phyloP scores from a whole-genome alignment of 2,888 invertebrate genomes.

The Drosophila setosimentum region DNA sequence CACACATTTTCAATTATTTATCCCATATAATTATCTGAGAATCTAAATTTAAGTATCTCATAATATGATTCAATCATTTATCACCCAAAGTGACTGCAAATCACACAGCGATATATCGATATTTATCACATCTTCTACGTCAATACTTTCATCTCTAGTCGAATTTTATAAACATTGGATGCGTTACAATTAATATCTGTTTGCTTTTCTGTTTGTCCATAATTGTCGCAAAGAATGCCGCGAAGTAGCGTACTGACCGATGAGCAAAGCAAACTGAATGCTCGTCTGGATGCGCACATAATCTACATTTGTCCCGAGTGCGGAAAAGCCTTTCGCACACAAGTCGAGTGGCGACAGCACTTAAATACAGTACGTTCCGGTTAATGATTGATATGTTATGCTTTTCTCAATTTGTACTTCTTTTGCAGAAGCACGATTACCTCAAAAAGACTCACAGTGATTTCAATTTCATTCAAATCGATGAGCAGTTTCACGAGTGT shows the following conservation, averaged over 20 bases:
- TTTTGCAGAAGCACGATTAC: constrained; percentile 69
- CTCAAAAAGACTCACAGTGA: constrained; percentile 70
- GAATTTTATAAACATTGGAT: neutral
- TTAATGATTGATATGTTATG: neutral
- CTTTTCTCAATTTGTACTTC: neutral
- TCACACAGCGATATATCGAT: neutral
- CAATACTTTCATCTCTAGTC: constrained; percentile 12
- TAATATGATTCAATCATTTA: neutral
- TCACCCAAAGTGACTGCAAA: neutral
- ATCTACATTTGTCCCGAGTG: constrained; percentile 81
- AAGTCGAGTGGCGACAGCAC: constrained; percentile 79
- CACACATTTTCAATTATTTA: neutral
- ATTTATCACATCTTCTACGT: neutral
- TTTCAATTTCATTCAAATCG: constrained; percentile 76
- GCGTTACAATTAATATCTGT: neutral
- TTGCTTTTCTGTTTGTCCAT: constrained; percentile 1
- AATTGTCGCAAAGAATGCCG: constrained; percentile 44
- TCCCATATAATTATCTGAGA: neutral
- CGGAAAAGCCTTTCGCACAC: constrained; percentile 74
- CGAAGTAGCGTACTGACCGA: constrained; percentile 49
- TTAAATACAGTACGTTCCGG: constrained; percentile 61
- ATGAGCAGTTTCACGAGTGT: constrained; percentile 78
- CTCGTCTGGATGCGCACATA: constrained; percentile 78
- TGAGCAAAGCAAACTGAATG: constrained; percentile 64
- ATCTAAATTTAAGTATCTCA: neutral